phyloP scores from a whole-genome alignment of 2,797 vertebrate genomes.

The Pseudochaenichthys georgianus region DNA sequence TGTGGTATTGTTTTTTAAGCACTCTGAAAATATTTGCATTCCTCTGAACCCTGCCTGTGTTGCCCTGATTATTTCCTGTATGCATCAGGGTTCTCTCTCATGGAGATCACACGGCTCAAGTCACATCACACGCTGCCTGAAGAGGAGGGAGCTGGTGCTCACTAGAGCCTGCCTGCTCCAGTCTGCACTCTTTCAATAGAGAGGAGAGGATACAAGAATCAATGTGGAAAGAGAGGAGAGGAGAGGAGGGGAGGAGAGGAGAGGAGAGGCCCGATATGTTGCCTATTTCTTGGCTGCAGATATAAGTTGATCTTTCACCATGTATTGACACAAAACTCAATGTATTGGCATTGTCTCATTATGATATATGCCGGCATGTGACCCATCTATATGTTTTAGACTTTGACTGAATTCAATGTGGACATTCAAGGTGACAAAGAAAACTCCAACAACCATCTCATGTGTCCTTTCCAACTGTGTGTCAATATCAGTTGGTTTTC shows the following conservation, averaged over 20 bases:
- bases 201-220: constrained; percentile 16
- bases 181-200: constrained; percentile 42
- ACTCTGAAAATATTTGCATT: constrained; percentile 86
- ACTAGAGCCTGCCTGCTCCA: constrained; percentile 51
- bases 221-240: constrained; percentile 3
- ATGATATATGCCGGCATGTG: constrained; percentile 59
- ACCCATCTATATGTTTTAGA: constrained; percentile 48
- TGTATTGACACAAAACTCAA: constrained; percentile 54
- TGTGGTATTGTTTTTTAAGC: constrained; percentile 82
- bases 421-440: constrained; percentile 67
- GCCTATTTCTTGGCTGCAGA: constrained; percentile 34
- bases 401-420: constrained; percentile 42
- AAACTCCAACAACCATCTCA: constrained; percentile 40
- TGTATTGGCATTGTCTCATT: constrained; percentile 56
- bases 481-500: constrained; percentile 55
- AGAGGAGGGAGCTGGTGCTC: constrained; percentile 67
- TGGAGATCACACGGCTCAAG: constrained; percentile 81
- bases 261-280: constrained; percentile 36
- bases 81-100: constrained; percentile 80
- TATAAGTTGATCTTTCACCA: constrained; percentile 34
- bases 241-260: not conserved
- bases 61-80: constrained; percentile 86
- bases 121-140: constrained; percentile 77
- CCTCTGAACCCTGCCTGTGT: constrained; percentile 82
- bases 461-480: constrained; percentile 46